Conservation (phyloP, 2,113 vertebrate genomes). For the Prochilodus magdalenae region DNA sequence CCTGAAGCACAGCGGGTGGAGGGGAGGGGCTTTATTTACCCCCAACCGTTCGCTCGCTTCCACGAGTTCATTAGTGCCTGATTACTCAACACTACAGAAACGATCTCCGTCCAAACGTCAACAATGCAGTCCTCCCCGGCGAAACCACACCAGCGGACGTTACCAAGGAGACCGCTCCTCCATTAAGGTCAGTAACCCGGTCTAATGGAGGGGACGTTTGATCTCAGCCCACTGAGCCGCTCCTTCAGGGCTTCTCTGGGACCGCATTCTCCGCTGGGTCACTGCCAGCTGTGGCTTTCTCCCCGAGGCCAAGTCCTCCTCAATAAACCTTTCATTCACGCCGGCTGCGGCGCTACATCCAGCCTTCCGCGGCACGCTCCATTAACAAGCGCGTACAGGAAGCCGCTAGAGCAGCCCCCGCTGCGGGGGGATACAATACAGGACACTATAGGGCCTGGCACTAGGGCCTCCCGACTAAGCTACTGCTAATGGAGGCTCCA, state of each 20-base stretch:
- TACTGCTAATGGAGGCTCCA: too few relatives aligned
- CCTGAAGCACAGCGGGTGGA: too few relatives aligned
- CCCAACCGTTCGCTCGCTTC: too few relatives aligned
- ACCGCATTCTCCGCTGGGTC: background rate
- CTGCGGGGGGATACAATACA: background rate
- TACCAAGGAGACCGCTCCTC: background rate
- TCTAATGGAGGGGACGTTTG: background rate
- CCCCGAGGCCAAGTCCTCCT: background rate
- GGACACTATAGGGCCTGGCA: too few relatives aligned
- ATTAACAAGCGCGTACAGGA: background rate
- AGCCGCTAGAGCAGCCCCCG: background rate
- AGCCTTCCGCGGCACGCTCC: background rate
- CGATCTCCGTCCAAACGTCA: too few relatives aligned
- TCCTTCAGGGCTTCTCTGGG: background rate
- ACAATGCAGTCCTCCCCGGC: background rate
- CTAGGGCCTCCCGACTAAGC: background rate
- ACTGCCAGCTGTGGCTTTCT: background rate
- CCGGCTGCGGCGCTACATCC: background rate
- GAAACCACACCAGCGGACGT: background rate
- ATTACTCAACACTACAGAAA: too few relatives aligned
- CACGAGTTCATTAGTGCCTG: too few relatives aligned
- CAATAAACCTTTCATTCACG: background rate
- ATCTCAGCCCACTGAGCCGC: background rate
- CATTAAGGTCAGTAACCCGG: background rate
- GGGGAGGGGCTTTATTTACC: too few relatives aligned